Evolutionary conservation across 2,113 vertebrate species (phyloP).

Genomic region (Pollachius pollachius): DNA sequence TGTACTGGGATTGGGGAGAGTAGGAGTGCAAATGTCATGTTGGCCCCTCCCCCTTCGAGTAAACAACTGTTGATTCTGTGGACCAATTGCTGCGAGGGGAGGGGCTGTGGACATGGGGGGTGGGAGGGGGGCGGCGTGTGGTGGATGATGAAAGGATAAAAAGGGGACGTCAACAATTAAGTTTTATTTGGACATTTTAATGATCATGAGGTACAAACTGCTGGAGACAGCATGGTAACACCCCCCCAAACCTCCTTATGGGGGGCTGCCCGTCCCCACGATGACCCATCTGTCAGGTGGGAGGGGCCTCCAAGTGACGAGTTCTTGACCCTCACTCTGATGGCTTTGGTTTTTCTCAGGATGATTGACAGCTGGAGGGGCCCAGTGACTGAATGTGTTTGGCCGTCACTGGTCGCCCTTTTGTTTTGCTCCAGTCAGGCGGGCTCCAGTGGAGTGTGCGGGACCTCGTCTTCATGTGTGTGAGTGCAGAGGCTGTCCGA

Average conservation of each 20-base stretch:
- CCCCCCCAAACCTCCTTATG: conserved; percentile 3
- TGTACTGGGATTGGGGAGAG: conserved; percentile 62
- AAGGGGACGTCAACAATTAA: neutral
- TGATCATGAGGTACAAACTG: neutral
- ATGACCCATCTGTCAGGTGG: neutral
- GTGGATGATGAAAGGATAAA: neutral
- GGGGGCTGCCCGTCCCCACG: neutral
- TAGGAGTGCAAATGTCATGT: conserved; percentile 34
- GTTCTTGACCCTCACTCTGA: conserved; percentile 58
- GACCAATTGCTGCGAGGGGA: conserved; percentile 85
- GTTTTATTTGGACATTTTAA: neutral
- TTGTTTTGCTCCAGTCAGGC: conserved; percentile 44
- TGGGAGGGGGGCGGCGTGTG: conserved; percentile 2
- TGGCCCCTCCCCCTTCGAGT: conserved; percentile 36
- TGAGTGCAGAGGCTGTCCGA: conserved; percentile 25
- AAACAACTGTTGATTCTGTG: conserved; percentile 80
- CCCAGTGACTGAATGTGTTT: conserved; percentile 77
- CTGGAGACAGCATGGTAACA: neutral
- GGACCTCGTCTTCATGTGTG: conserved; percentile 47
- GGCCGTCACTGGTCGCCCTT: conserved; percentile 63
- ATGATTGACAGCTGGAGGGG: conserved; percentile 62
- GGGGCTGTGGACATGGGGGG: conserved; percentile 21
- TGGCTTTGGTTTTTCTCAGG: conserved; percentile 72
- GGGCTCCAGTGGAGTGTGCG: conserved; percentile 50
- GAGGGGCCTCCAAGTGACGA: neutral